A percentile compares a stretch with the other conserved stretches of the same genome.
Evolutionary conservation across 2,888 invertebrate species (phyloP).

Genomic region (Pandemis corylana): DNA sequence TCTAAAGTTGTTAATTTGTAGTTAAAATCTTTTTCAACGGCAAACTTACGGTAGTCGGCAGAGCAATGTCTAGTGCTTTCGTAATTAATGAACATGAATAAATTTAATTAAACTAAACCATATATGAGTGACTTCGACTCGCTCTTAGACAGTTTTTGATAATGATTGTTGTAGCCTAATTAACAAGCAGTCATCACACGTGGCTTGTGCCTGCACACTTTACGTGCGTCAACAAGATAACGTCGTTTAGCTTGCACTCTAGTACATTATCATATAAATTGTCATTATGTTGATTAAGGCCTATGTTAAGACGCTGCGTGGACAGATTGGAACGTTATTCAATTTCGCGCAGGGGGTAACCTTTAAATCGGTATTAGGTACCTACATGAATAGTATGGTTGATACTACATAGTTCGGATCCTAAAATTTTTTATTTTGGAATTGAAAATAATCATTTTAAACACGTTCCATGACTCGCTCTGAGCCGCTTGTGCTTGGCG

Average conservation of each 20-base stretch:
- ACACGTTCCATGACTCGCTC: no score
- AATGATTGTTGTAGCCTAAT: constrained; percentile 2
- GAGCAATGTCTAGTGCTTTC: no score
- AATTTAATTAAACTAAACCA: no score
- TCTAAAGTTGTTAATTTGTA: no score
- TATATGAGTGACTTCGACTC: no score
- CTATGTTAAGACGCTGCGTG: neutral
- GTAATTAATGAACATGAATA: no score
- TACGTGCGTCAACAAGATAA: neutral
- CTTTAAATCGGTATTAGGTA: neutral
- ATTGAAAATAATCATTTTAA: no score
- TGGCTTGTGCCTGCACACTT: neutral
- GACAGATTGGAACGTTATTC: neutral
- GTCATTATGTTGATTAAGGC: neutral
- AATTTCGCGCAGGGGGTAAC: neutral
- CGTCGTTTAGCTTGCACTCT: neutral
- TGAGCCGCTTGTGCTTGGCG: no score
- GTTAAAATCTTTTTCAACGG: no score
- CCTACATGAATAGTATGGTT: neutral
- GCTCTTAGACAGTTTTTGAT: neutral
- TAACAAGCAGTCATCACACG: neutral
- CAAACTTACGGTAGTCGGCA: no score
- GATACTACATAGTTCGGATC: no score
- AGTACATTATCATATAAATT: constrained; percentile 5
- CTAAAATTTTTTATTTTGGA: no score